Percentiles rank a stretch among this genome's conserved stretches.
Evolutionary conservation across 2,888 invertebrate species (phyloP).

Genomic region (Amiota minor): DNA sequence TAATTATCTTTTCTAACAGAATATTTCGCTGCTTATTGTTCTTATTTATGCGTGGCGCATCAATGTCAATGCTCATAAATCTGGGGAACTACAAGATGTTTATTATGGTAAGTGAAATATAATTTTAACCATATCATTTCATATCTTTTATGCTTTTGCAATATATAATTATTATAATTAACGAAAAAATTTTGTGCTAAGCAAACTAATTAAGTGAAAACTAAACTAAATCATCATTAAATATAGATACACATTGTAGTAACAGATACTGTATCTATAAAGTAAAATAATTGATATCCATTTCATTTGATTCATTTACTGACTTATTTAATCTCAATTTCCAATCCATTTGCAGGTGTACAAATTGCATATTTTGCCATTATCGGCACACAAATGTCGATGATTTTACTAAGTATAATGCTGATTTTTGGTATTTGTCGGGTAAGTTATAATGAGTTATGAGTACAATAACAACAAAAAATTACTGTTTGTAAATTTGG

Average conservation of each 20-base stretch:
- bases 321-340: constrained; percentile 8
- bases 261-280: background rate
- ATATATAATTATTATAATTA: no score
- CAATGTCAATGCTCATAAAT: constrained; percentile 81
- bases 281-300: background rate
- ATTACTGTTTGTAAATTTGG: background rate
- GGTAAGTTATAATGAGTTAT: constrained; percentile 75
- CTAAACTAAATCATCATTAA: background rate
- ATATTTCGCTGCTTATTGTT: constrained; percentile 83
- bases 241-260: no score
- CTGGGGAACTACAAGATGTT: constrained; percentile 81
- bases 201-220: background rate
- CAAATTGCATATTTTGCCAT: constrained; percentile 87
- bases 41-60: constrained; percentile 85
- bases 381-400: constrained; percentile 85
- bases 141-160: background rate
- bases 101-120: constrained; percentile 79
- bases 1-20: constrained; percentile 76
- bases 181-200: no score
- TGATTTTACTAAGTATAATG: constrained; percentile 82
- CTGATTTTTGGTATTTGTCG: constrained; percentile 83
- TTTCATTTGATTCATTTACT: constrained; percentile 57
- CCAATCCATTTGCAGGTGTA: constrained; percentile 78
- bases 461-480: background rate
- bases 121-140: background rate